These are phyloP conservation scores for Bombyx mandarina DNA, from an alignment of 1,140 invertebrate species.

Conservation along the genomic window DNA sequence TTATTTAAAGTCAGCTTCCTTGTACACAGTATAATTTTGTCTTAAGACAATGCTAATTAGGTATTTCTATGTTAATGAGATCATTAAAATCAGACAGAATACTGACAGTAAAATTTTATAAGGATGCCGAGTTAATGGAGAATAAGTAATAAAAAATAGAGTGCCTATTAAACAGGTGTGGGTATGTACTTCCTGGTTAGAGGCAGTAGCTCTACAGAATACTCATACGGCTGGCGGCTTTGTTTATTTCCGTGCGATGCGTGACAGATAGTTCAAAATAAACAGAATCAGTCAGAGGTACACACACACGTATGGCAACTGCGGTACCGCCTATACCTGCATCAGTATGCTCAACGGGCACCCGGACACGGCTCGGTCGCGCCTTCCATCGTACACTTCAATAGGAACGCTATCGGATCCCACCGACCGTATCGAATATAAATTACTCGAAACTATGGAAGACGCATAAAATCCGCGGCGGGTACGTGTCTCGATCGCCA, in stretches of 20 bases:
- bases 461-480: constrained; percentile 46
- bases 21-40: too few relatives aligned
- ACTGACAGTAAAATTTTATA: too few relatives aligned
- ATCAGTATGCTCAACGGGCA: constrained; percentile 44
- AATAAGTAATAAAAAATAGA: too few relatives aligned
- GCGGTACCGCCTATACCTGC: constrained; percentile 24
- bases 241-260: constrained; percentile 20
- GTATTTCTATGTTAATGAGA: too few relatives aligned
- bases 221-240: constrained; percentile 1
- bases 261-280: constrained; percentile 17
- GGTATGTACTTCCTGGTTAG: too few relatives aligned
- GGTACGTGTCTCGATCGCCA: constrained; percentile 30
- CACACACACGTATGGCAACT: constrained; percentile 25
- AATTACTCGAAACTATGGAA: constrained; percentile 63
- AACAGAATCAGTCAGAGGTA: constrained; percentile 34
- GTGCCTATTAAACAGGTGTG: too few relatives aligned
- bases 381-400: constrained; percentile 36
- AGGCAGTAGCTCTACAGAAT: too few relatives aligned
- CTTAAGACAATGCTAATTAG: too few relatives aligned
- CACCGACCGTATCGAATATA: constrained; percentile 50
- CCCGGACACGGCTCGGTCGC: constrained; percentile 43
- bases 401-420: constrained; percentile 42
- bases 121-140: too few relatives aligned
- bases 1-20: too few relatives aligned
- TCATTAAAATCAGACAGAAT: too few relatives aligned